Evolutionary conservation across 2,888 invertebrate genomes (phyloP), one percentile per base, ranked within the genome.

Genomic region (Epinotia ramella): DNA sequence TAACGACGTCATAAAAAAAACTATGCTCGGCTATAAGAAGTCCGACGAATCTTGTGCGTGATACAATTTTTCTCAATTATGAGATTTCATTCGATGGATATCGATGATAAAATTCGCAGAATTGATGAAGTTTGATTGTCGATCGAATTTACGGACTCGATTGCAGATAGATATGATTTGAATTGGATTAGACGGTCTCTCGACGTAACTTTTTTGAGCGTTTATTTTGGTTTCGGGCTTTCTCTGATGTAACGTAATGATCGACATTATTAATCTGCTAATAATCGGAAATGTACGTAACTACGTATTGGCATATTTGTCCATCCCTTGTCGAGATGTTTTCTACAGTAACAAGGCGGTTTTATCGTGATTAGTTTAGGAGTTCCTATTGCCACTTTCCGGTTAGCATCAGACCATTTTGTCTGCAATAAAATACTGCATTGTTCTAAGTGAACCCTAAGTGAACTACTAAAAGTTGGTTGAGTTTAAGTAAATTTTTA

Each of bases 21-120:
- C 18, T 69, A 75, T 44, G 73, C 13, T 24, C 70, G 65, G 46
- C 60, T 69, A 69, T 44, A 73, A 64, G 63, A 65, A 28, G 66
- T 65, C 65, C 53, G 65, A 60, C 59, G 56, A 53, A 73, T 63
- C 67, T 64, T 65, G 63, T 66, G 75, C 75, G 75, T 75, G 75
- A 75, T 71, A 75, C 70, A 71, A 75, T 75, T 75, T 53, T 60
- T 65, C 69, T 20, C 63, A 64, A 49, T 65, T 59, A 75, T 44
- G 65, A 70, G 74, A 70, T 70, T 70, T 59, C 70, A 40, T 74
- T 70, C 65, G 20, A 66, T 67, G 24, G 68, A 68, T 60, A 46
- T 60, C 57, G 64, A 40, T 40, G 68, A 73, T 56, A 56, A 53
- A 65, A 75, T 75, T 75, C 24, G 60, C 60, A 71, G 53, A 60